phyloP scores from a whole-genome alignment of 1,140 invertebrate species.

The Ridgeia piscesae region DNA sequence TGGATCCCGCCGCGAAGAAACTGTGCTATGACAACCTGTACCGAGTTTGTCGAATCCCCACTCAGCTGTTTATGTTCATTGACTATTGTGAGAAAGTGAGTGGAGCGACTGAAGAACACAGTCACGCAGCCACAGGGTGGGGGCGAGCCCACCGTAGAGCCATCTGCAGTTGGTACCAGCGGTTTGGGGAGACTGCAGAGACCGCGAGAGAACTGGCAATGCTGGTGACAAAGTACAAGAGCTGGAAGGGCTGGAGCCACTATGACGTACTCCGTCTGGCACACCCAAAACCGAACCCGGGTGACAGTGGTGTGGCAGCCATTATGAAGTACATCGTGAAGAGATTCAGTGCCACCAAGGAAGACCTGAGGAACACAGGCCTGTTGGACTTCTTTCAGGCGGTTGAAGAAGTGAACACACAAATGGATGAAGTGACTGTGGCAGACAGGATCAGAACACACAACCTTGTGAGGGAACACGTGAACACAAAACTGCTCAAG shows the following conservation, averaged over 20 bases:
- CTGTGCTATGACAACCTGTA: neutral
- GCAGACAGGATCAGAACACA: slow-evolving; percentile 60
- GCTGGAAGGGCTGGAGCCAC: slow-evolving; percentile 68
- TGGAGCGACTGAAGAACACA: slow-evolving; percentile 26
- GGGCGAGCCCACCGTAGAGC: slow-evolving; percentile 65
- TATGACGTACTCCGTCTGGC: slow-evolving; percentile 68
- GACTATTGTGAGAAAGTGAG: slow-evolving; percentile 61
- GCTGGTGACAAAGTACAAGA: slow-evolving; percentile 64
- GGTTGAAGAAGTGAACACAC: slow-evolving; percentile 62
- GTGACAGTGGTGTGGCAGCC: slow-evolving; percentile 48
- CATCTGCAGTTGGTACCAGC: slow-evolving; percentile 66
- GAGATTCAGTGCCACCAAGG: slow-evolving; percentile 52
- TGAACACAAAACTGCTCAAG: slow-evolving; percentile 61
- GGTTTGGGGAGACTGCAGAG: slow-evolving; percentile 38
- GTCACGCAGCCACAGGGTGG: slow-evolving; percentile 55
- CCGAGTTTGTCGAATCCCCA: slow-evolving; percentile 36
- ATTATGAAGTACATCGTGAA: slow-evolving; percentile 56
- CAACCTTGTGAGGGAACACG: slow-evolving; percentile 59
- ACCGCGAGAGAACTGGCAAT: slow-evolving; percentile 64
- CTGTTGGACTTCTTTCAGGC: slow-evolving; percentile 64
- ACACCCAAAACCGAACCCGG: slow-evolving; percentile 58
- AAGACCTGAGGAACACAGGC: slow-evolving; percentile 45
- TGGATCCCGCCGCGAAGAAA: slow-evolving; percentile 20
- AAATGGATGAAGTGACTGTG: neutral
- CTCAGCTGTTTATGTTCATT: slow-evolving; percentile 65